phyloP scores from a whole-genome alignment of 2,888 invertebrate species.

The Euzophera pinguis region DNA sequence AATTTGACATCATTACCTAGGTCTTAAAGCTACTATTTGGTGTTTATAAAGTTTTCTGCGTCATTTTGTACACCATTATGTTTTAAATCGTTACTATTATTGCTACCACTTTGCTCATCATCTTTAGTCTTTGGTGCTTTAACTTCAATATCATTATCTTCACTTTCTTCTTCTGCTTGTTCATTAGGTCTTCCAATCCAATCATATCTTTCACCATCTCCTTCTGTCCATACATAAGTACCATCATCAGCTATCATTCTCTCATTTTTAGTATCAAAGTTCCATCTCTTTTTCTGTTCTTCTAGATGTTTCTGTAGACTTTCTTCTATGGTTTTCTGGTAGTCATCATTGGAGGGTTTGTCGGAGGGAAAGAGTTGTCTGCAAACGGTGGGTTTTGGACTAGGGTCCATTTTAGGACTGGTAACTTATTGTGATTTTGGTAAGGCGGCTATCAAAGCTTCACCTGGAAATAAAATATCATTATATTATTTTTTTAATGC shows the following conservation, averaged over 20 bases:
- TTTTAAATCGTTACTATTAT: not conserved
- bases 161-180: not conserved
- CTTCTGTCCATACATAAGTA: not conserved
- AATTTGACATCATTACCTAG: too few relatives aligned
- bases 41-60: not conserved
- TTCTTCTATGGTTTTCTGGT: slow-evolving; percentile 47
- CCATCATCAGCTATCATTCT: slow-evolving; percentile 48
- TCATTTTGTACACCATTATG: not conserved
- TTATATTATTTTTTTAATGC: not conserved
- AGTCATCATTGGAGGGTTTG: slow-evolving; percentile 46
- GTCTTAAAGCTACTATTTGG: not conserved
- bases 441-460: not conserved
- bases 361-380: slow-evolving; percentile 45
- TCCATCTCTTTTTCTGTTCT: slow-evolving; percentile 66
- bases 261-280: slow-evolving; percentile 79
- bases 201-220: slow-evolving; percentile 7
- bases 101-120: not conserved
- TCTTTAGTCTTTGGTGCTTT: not conserved
- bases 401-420: not conserved
- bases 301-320: slow-evolving; percentile 29
- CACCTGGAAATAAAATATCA: not conserved
- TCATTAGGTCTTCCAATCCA: not conserved
- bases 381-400: not conserved
- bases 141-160: not conserved
- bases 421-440: not conserved